These are phyloP conservation scores for Pyxicephalus adspersus DNA, from an alignment of 2,113 vertebrate genomes.

Conservation along the genomic window DNA sequence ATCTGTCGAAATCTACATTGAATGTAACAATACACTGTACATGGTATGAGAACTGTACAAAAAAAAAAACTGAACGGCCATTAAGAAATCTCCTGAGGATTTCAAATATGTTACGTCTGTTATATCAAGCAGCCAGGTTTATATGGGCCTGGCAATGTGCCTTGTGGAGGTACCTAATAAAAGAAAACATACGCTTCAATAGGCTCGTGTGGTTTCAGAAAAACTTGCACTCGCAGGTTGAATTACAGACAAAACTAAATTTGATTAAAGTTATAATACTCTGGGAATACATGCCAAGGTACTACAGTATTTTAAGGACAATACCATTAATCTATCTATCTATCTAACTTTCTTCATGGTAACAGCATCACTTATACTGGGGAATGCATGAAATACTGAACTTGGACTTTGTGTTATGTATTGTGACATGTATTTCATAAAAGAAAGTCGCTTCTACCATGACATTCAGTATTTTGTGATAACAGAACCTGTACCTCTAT, in stretches of 20 bases:
- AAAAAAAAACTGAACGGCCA: constrained; percentile 57
- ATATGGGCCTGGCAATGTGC: constrained; percentile 52
- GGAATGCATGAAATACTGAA: no score
- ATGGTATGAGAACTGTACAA: constrained; percentile 54
- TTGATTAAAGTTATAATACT: no score
- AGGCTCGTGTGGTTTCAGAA: constrained; percentile 22
- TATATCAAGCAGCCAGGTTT: constrained; percentile 30
- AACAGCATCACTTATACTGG: no score
- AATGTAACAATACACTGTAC: constrained; percentile 59
- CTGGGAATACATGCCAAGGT: no score
- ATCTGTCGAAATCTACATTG: constrained; percentile 57
- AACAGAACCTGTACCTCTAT: no score
- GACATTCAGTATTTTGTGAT: no score
- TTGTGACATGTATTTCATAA: background rate
- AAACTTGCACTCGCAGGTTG: constrained; percentile 5
- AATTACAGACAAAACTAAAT: background rate
- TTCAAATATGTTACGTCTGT: constrained; percentile 32
- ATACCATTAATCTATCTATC: no score
- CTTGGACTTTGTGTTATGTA: no score
- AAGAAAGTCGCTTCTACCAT: no score
- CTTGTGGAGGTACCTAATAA: constrained; percentile 44
- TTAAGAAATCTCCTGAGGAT: constrained; percentile 57
- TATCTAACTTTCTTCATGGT: no score
- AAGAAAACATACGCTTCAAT: constrained; percentile 45
- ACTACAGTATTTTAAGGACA: no score